Evolutionary conservation across 2,888 invertebrate genomes (phyloP), one percentile per base, ranked within the genome.

Genomic region (Drosophila antonietae): DNA sequence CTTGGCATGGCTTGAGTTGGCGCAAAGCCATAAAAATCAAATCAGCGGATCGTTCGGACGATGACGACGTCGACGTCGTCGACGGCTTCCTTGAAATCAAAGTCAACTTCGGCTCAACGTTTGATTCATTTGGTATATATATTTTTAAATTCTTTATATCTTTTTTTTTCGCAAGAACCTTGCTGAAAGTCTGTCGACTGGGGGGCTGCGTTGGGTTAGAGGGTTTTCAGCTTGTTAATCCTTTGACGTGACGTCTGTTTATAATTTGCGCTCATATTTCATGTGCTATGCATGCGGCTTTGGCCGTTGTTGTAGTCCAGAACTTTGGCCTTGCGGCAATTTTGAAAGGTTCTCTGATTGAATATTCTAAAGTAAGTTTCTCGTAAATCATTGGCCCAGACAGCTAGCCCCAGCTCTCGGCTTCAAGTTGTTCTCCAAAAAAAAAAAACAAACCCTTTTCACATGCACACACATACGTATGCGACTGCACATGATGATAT

Each of bases 221-320:
- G 55, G 44, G 56, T 15, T 33, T 33, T 28, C 20, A 18, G 76
- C 88, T 87, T 86, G 89, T 86, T 87, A 87, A 87, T 89, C 90
- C 90, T 89, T 86, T 89, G 88, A 88, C 88, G 83, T 87, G 87
- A 88, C 74, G 83, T 87, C 80, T 88, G 81, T 77, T 90, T 74
- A 88, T 87, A 88, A 88, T 90, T 87, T 90, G 83, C 78, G 83
- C 81, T 87, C 89, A 88, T 90, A 88, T 90, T 87, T 87, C 90
- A 90, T 90, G 73, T 78, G 75, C 66, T 69, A 69, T 81, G 69
- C 66, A 75, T 63, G 67, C 62, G 60, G 69, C 53, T 55, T 59
- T 77, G 66, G 63, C 62, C 57, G 41, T 65, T 35, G 14, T 18
- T 77, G 77, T 88, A 78, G 83, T 63, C 55, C 67, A 74, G 71